These are phyloP conservation scores for Isaurus tuberculatus DNA, from an alignment of 92 coral and sea anemone genomes.

Conservation along the genomic window DNA sequence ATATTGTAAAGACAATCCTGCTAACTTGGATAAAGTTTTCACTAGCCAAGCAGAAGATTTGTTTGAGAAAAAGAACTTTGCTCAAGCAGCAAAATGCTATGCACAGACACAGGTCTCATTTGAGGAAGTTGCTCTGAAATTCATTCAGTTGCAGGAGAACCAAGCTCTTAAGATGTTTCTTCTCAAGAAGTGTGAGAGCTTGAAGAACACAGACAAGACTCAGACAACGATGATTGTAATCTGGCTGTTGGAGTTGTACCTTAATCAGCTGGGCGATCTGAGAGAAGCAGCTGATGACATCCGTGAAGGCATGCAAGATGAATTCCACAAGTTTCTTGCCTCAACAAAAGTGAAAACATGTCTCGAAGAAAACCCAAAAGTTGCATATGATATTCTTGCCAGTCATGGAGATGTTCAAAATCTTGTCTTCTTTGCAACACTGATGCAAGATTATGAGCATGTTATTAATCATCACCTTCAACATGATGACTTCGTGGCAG, in stretches of 20 bases:
- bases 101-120: slow-evolving; percentile 95
- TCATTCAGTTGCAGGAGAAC: slow-evolving; percentile 89
- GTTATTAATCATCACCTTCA: slow-evolving; percentile 95
- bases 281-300: slow-evolving; percentile 64
- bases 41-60: slow-evolving; percentile 91
- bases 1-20: slow-evolving; percentile 94
- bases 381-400: slow-evolving; percentile 95
- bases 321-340: slow-evolving; percentile 86
- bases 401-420: slow-evolving; percentile 99
- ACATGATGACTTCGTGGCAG: slow-evolving; percentile 90
- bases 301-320: slow-evolving; percentile 67
- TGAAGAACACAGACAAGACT: slow-evolving; percentile 90
- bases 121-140: slow-evolving; percentile 96
- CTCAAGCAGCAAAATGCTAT: slow-evolving; percentile 85
- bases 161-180: slow-evolving; percentile 88
- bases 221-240: slow-evolving; percentile 95
- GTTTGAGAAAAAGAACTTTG: slow-evolving; percentile 82
- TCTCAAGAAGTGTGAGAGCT: slow-evolving; percentile 80
- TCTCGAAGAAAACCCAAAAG: slow-evolving; percentile 89
- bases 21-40: slow-evolving; percentile 89
- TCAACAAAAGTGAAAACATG: slow-evolving; percentile 84
- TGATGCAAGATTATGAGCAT: slow-evolving; percentile 98
- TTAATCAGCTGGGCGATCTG: slow-evolving; percentile 89
- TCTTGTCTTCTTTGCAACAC: slow-evolving; percentile 90
- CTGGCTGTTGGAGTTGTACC: slow-evolving; percentile 95